Base-by-base conservation (phyloP, 1,140 invertebrate species). In the Papilio xuthus region DNA sequence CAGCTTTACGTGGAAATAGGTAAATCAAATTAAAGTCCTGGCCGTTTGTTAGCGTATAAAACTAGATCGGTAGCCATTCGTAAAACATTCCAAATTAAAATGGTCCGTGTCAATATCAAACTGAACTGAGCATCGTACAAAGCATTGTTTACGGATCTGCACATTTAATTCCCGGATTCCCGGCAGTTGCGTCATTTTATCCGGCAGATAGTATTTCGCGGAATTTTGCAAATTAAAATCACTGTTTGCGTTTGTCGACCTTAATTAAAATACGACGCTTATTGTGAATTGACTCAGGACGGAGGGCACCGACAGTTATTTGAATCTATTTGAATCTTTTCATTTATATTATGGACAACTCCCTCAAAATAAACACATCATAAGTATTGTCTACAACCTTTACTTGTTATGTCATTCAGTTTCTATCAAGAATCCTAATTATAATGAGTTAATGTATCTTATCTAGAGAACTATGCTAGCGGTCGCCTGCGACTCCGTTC, bases 211-310 rank as follows among this genome's bases (percentile, higher is more conserved):
- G 60, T 75, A 75, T 82, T 82, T 81, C 80, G 72, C 20, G 82
- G 84, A 84, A 87, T 87, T 84, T 78, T 82, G 74, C 85, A 84
- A 87, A 72, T 72, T 87, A 82, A 85, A 87, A 83, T 83, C 83
- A 85, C 81, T 84, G 81, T 86, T 85, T 83, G 71, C 78, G 78
- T 70, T 70, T 72, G 56, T 72, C 63, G 76, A 79, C 80, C 84
- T 87, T 85, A 84, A 85, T 84, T 85, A 85, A 85, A 85, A 80
- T 28, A 53, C 53, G 75, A 77, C 78, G 80, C 74, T 81, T 71
- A 81, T 75, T 81, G 63, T 9, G 70, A 47, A 44, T 42, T 72
- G 37, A 47, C 70, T 44, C 20, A 72, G 70, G 18, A 18, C 18
- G 8, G 1, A 72, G 32, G 56, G 26, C 60, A 15, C 9, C 12